Conservation (phyloP, 2,797 vertebrate species). For the Macrochelys suwanniensis region DNA sequence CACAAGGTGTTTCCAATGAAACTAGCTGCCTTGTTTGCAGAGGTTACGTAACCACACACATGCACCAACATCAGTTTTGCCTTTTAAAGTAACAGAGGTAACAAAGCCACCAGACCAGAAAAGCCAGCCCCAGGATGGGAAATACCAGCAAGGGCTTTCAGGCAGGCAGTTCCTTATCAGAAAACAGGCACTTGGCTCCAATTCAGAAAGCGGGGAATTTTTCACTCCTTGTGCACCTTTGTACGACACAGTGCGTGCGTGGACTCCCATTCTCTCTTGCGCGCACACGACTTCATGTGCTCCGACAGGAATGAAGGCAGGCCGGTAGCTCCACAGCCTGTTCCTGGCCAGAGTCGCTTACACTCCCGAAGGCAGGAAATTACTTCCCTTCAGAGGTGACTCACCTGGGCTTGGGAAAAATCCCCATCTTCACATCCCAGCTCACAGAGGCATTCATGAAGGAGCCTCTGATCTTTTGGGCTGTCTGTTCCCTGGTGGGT, state of each 20-base stretch:
- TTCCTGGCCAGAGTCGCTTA: neutral
- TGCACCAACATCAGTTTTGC: neutral
- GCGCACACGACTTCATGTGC: neutral
- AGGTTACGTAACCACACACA: neutral
- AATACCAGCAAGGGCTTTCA: neutral
- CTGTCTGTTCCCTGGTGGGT: conserved; percentile 52
- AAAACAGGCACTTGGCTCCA: conserved; percentile 30
- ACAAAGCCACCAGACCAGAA: conserved; percentile 30
- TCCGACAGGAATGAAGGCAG: neutral
- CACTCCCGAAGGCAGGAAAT: neutral
- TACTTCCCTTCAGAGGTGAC: neutral
- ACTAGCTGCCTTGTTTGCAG: neutral
- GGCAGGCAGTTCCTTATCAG: conserved; percentile 64
- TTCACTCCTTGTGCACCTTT: conserved; percentile 24
- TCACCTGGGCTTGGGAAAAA: neutral
- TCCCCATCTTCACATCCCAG: neutral
- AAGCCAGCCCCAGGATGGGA: conserved; percentile 16
- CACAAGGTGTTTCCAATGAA: neutral
- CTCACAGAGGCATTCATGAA: conserved; percentile 58
- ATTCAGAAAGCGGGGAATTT: conserved; percentile 32
- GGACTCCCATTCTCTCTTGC: neutral
- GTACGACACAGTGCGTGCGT: neutral
- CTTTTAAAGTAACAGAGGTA: neutral
- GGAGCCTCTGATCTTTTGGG: conserved; percentile 33
- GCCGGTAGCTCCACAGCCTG: neutral